Evolutionary conservation across 2,888 invertebrate genomes (phyloP).

Genomic region (Phanerotoma sp.): DNA sequence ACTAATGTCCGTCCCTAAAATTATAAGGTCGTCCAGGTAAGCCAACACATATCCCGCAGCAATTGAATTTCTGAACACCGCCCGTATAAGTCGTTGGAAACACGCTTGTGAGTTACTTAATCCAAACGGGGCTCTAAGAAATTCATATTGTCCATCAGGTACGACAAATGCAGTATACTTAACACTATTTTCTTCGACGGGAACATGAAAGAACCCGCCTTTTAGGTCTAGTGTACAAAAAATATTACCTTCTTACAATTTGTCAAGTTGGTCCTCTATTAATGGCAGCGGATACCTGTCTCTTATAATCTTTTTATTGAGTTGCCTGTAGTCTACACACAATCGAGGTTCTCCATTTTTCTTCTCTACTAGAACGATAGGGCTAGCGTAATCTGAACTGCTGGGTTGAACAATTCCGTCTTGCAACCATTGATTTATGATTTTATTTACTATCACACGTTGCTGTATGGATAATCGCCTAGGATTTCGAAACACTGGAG

Average conservation of each 20-base stretch:
- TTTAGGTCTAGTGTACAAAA: too few species aligned
- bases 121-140: background rate
- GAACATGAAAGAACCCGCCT: too few species aligned
- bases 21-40: too few species aligned
- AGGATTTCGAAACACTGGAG: slow-evolving; percentile 38
- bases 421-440: slow-evolving; percentile 42
- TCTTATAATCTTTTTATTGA: slow-evolving; percentile 44
- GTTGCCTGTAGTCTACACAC: slow-evolving; percentile 51
- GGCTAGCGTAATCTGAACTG: slow-evolving; percentile 45
- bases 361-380: slow-evolving; percentile 41
- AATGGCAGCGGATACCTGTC: slow-evolving; percentile 11
- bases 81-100: too few species aligned
- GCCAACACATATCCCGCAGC: too few species aligned
- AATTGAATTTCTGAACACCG: too few species aligned
- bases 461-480: slow-evolving; percentile 36
- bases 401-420: slow-evolving; percentile 43
- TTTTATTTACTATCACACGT: slow-evolving; percentile 37
- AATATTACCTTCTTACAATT: background rate
- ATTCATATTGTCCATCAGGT: background rate
- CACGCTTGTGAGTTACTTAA: too few species aligned
- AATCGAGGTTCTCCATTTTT: slow-evolving; percentile 37
- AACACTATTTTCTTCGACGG: too few species aligned
- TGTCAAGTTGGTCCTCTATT: slow-evolving; percentile 42
- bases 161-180: too few species aligned
- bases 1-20: too few species aligned